phyloP scores from a whole-genome alignment of 2,113 vertebrate species.

The Mellivora capensis region DNA sequence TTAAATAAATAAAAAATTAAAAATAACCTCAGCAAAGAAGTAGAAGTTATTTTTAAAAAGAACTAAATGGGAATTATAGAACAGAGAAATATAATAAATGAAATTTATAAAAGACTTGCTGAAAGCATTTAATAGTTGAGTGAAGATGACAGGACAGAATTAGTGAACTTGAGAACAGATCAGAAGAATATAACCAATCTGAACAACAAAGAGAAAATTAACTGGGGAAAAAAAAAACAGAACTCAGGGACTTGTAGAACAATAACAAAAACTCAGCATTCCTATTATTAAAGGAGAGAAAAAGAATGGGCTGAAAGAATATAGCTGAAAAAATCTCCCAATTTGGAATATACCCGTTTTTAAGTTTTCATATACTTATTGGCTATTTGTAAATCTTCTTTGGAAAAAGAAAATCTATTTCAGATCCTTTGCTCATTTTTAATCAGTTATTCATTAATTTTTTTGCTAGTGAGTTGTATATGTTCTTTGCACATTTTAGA shows the following conservation, averaged over 20 bases:
- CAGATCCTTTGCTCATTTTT: neutral
- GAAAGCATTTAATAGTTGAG: neutral
- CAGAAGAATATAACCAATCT: neutral
- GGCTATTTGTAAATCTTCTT: neutral
- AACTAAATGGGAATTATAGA: neutral
- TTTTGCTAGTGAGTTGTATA: neutral
- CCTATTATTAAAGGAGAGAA: neutral
- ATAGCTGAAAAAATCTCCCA: neutral
- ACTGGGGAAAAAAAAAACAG: neutral
- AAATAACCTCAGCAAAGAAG: neutral
- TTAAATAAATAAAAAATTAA: neutral
- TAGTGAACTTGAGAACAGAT: neutral
- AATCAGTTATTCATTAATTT: neutral
- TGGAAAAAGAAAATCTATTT: neutral
- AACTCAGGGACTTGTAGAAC: neutral
- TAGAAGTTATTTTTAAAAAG: neutral
- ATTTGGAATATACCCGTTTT: neutral
- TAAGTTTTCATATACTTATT: neutral
- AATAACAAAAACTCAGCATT: neutral
- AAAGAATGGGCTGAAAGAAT: neutral
- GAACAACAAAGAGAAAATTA: neutral
- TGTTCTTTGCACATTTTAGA: neutral
- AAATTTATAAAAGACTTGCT: neutral
- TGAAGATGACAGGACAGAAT: neutral
- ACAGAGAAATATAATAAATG: neutral